Evolutionary conservation across 2,113 vertebrate genomes (phyloP), one percentile per base, ranked within the genome.

Genomic region (Calypte anna): DNA sequence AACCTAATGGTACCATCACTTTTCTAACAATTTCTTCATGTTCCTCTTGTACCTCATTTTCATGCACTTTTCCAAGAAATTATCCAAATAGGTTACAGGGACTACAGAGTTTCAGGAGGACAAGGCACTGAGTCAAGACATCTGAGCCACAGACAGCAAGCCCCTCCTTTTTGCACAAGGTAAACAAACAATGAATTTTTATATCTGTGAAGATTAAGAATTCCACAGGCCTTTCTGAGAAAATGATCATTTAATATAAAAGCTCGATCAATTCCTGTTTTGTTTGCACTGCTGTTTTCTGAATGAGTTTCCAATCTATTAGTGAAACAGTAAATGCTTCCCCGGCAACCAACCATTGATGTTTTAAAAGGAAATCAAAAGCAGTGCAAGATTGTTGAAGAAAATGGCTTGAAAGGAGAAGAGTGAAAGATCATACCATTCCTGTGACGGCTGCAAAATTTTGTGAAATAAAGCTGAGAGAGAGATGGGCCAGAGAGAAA

Each of bases 341-440:
- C 15, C 30, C 43, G 62, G 68, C 33, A 63, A 40, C 43, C 33
- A 77, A 5, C 10, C 31, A 51, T 1, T 81, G 53, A 78, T 27
- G 48, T 78, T 88, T 88, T 68, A 76, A 91, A 90, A 91, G 43
- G 18, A 70, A 95, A 83, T 90, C 67, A 90, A 88, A 95, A 70
- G 46, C 68, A 46, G 14, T 27, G 20, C 44, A 82, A 88, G 36
- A 25, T 10, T 91, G 66, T 38, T 36, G 75, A 77, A 86, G 43
- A 75, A 93, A 86, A 73, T 21, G 15, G 1, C 57, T 77, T 80
- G 43, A 86, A 94, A 94, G n/a, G 7, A 68, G 55, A 88, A 46
- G 64, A 76, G 5, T 61, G 55, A 77, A 80, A 86, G 46, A 70
- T 80, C 28, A 14, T 77, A 33, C 24, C 2, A 31, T 74, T 83